phyloP scores from a whole-genome alignment of 2,888 invertebrate genomes.

The Sesia bembeciformis region DNA sequence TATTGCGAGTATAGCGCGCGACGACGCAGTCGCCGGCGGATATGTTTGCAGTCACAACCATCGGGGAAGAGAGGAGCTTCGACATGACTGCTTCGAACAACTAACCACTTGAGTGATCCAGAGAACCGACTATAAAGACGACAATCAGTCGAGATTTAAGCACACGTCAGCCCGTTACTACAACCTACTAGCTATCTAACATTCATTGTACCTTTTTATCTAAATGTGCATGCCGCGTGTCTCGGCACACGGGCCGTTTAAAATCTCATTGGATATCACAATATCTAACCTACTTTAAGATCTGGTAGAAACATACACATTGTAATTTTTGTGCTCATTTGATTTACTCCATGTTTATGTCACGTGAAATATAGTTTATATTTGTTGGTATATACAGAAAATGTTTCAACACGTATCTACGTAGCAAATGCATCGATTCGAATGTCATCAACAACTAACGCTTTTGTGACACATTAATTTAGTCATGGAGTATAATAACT shows the following conservation, averaged over 20 bases:
- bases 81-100: constrained; percentile 37
- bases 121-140: constrained; percentile 29
- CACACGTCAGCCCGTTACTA: constrained; percentile 38
- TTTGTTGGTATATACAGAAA: not conserved
- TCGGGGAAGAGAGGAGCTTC: constrained; percentile 34
- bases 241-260: constrained; percentile 43
- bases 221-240: constrained; percentile 50
- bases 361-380: not conserved
- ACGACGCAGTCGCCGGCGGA: constrained; percentile 22
- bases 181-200: constrained; percentile 39
- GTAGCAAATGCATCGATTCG: not conserved
- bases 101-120: constrained; percentile 18
- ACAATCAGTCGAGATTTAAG: constrained; percentile 50
- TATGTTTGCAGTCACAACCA: constrained; percentile 72
- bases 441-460: constrained; percentile 7
- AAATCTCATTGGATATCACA: constrained; percentile 73
- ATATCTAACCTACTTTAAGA: constrained; percentile 67
- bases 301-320: constrained; percentile 62
- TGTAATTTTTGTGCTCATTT: constrained; percentile 63
- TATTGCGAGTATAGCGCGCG: constrained; percentile 13
- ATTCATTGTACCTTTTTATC: constrained; percentile 69
- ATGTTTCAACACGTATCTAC: not conserved
- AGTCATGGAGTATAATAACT: constrained; percentile 55
- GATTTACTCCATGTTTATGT: constrained; percentile 25
- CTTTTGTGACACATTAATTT: constrained; percentile 49